Conservation (phyloP, 1,140 invertebrate genomes). For the Monochamus saltuarius region DNA sequence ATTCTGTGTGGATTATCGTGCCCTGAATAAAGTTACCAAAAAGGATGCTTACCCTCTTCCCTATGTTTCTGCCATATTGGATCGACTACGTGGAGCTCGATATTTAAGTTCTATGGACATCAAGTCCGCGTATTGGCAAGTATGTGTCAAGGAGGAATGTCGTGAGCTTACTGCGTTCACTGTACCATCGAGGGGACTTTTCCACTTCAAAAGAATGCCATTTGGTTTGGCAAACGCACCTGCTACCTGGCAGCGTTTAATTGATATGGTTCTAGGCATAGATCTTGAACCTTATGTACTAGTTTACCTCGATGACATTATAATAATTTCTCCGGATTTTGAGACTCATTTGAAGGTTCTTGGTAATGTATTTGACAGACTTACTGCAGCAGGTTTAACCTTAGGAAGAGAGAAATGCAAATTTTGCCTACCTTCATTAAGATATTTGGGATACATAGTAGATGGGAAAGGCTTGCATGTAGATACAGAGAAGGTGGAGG, state of each 20-base stretch:
- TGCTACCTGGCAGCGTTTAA: constrained; percentile 47
- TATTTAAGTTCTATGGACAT: constrained; percentile 42
- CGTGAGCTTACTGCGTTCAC: constrained; percentile 52
- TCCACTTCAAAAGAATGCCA: constrained; percentile 41
- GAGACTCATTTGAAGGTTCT: constrained; percentile 13
- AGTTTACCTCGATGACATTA: constrained; percentile 34
- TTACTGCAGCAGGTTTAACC: background rate
- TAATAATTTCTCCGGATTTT: constrained; percentile 12
- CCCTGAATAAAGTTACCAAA: constrained; percentile 24
- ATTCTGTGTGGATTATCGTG: constrained; percentile 47
- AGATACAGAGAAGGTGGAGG: background rate
- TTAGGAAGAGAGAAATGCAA: constrained; percentile 3
- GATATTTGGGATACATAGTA: constrained; percentile 4
- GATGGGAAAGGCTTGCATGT: constrained; percentile 5
- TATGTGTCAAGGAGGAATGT: constrained; percentile 36
- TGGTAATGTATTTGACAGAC: constrained; percentile 15
- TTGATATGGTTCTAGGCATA: constrained; percentile 27
- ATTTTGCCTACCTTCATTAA: background rate
- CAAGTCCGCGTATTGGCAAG: constrained; percentile 47
- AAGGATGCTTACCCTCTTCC: constrained; percentile 32
- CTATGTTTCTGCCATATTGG: constrained; percentile 28
- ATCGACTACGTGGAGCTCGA: constrained; percentile 23
- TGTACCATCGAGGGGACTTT: constrained; percentile 39
- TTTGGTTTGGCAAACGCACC: constrained; percentile 47
- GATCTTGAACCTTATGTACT: constrained; percentile 33